A percentile compares a stretch with the other conserved stretches of the same genome.
Conservation (phyloP, 2,888 invertebrate genomes). For the Lasioglossum figueresi region DNA sequence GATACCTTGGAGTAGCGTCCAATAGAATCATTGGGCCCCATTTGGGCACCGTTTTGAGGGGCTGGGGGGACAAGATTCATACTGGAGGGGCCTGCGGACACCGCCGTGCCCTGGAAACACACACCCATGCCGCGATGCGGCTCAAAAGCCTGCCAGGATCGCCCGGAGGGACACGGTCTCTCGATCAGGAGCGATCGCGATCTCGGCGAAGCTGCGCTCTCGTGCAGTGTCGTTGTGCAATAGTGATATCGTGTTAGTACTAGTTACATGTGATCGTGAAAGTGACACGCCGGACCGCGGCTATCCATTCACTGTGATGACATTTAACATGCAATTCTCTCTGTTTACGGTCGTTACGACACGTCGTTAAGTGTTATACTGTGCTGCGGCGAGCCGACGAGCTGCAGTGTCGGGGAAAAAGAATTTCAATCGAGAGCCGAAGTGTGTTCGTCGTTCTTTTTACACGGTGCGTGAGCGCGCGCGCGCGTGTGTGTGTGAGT, state of each 20-base stretch:
- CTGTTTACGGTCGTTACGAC: slow-evolving; percentile 31
- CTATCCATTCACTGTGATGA: slow-evolving; percentile 47
- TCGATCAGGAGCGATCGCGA: slow-evolving; percentile 35
- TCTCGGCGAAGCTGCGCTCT: slow-evolving; percentile 43
- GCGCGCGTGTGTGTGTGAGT: neutral
- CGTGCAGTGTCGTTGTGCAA: slow-evolving; percentile 46
- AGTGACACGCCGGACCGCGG: slow-evolving; percentile 48
- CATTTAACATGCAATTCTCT: slow-evolving; percentile 61
- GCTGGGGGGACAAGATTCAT: slow-evolving; percentile 75
- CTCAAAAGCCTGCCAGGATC: slow-evolving; percentile 68
- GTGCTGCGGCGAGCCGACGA: slow-evolving; percentile 18
- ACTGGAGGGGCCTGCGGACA: slow-evolving; percentile 74
- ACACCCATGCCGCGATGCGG: slow-evolving; percentile 73
- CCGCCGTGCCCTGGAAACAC: slow-evolving; percentile 76
- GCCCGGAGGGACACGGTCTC: slow-evolving; percentile 47
- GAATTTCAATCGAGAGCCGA: slow-evolving; percentile 11
- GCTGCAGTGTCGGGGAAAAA: neutral
- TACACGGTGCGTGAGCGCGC: neutral
- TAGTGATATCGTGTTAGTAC: slow-evolving; percentile 60
- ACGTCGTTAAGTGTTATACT: slow-evolving; percentile 41
- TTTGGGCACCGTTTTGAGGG: slow-evolving; percentile 73
- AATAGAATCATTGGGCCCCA: slow-evolving; percentile 74
- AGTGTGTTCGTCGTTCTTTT: slow-evolving; percentile 4
- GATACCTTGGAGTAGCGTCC: slow-evolving; percentile 76
- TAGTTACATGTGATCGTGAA: slow-evolving; percentile 64